Evolutionary conservation across 2,888 invertebrate species (phyloP).

Genomic region (Spodoptera exigua): DNA sequence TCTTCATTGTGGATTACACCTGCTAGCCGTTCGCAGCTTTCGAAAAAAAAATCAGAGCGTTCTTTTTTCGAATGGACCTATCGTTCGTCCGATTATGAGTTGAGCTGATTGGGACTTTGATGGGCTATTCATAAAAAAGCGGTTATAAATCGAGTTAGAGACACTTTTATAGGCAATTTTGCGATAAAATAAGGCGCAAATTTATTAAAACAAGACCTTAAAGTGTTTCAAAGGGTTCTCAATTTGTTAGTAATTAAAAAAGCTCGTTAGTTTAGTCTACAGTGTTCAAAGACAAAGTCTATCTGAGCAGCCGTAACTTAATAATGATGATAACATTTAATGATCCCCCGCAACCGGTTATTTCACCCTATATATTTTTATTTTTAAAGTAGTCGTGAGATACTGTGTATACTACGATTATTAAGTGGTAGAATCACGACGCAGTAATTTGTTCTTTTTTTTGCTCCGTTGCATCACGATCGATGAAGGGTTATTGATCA

Average conservation of each 20-base stretch:
- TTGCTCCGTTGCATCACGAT: slow-evolving; percentile 72
- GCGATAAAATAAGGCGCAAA: too few relatives aligned
- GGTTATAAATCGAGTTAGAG: slow-evolving; percentile 6
- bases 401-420: slow-evolving; percentile 84
- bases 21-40: slow-evolving; percentile 88
- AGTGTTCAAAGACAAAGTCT: slow-evolving; percentile 1
- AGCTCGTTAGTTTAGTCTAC: slow-evolving; percentile 5
- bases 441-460: slow-evolving; percentile 78
- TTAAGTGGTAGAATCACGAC: slow-evolving; percentile 87
- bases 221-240: background rate
- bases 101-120: slow-evolving; percentile 44
- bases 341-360: slow-evolving; percentile 50
- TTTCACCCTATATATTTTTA: slow-evolving; percentile 66
- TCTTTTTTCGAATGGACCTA: slow-evolving; percentile 81
- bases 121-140: slow-evolving; percentile 17
- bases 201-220: background rate
- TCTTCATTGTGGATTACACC: slow-evolving; percentile 87
- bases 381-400: slow-evolving; percentile 88
- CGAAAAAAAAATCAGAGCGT: slow-evolving; percentile 84
- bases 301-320: slow-evolving; percentile 17
- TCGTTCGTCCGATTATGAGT: slow-evolving; percentile 75
- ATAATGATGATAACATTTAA: slow-evolving; percentile 42
- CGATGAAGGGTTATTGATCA: slow-evolving; percentile 85
- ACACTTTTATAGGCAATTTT: too few relatives aligned
- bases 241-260: slow-evolving; percentile 11